Conservation (phyloP, 2,888 invertebrate genomes). For the Hemicrepidius hirtus region DNA sequence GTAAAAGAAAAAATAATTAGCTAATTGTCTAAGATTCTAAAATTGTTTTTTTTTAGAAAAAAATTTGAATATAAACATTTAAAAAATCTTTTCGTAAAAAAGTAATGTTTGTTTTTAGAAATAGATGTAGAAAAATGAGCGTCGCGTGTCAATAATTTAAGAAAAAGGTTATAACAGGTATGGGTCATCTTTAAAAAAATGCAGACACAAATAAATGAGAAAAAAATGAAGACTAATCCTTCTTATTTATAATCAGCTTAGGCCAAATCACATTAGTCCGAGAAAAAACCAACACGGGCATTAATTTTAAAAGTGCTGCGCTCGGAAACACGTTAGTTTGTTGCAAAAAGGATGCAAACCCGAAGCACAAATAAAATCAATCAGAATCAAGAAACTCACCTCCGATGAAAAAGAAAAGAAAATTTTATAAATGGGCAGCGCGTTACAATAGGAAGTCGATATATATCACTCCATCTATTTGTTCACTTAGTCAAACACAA, state of each 20-base stretch:
- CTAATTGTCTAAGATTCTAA: too few species aligned
- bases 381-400: constrained; percentile 52
- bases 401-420: constrained; percentile 58
- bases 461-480: constrained; percentile 73
- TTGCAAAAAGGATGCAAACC: constrained; percentile 20
- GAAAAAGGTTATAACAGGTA: background rate
- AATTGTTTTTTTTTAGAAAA: constrained; percentile 4
- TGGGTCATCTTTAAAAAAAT: constrained; percentile 14
- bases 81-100: background rate
- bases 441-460: constrained; percentile 69
- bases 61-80: constrained; percentile 12
- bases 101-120: too few species aligned
- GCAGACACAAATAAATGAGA: constrained; percentile 37
- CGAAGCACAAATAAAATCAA: constrained; percentile 49
- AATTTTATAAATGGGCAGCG: constrained; percentile 60
- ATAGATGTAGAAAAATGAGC: too few species aligned
- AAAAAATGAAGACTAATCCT: constrained; percentile 58
- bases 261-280: constrained; percentile 40
- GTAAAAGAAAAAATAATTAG: too few species aligned
- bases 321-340: constrained; percentile 12
- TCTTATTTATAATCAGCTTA: constrained; percentile 59
- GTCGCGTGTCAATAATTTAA: constrained; percentile 19
- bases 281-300: constrained; percentile 43
- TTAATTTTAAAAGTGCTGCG: constrained; percentile 9
- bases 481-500: constrained; percentile 74